A percentile compares a stretch with the other conserved stretches of the same genome.
Evolutionary conservation across 2,113 vertebrate genomes (phyloP).

Genomic region (Pycnonotus jocosus): DNA sequence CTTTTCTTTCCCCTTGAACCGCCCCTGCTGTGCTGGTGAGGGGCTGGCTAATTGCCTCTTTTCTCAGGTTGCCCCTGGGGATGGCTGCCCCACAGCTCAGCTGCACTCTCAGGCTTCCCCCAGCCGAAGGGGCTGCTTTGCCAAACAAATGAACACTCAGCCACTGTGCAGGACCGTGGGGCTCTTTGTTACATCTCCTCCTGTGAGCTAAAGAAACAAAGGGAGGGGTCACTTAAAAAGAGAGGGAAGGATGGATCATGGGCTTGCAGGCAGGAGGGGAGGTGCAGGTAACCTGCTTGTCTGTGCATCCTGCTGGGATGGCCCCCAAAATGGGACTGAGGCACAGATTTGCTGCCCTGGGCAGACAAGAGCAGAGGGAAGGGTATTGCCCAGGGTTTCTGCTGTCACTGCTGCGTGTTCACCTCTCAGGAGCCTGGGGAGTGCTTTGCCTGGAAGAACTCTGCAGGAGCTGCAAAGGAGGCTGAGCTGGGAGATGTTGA

Average conservation of each 20-base stretch:
- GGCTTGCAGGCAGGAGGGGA: background rate
- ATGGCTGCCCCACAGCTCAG: background rate
- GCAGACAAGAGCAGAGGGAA: background rate
- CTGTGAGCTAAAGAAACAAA: background rate
- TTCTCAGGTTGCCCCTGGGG: constrained; percentile 6
- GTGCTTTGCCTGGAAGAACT: background rate
- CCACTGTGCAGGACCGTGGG: rapidly evolving
- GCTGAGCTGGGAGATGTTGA: background rate
- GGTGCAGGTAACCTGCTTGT: background rate
- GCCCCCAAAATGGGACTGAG: background rate
- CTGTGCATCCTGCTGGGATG: background rate
- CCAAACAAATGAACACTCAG: constrained; percentile 19
- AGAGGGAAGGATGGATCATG: background rate
- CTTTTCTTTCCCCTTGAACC: constrained; percentile 16
- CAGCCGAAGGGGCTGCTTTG: background rate
- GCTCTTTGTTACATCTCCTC: background rate
- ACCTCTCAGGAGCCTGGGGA: background rate
- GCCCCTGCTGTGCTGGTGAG: background rate
- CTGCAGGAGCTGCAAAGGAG: background rate
- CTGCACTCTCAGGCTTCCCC: background rate
- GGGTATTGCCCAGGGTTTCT: background rate
- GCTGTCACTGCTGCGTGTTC: rapidly evolving
- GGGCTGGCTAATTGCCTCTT: constrained; percentile 45
- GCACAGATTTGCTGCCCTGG: background rate
- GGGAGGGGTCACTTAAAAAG: background rate